These are phyloP conservation scores for Calycopis cecrops DNA, from an alignment of 1,140 invertebrate genomes.

Conservation along the genomic window DNA sequence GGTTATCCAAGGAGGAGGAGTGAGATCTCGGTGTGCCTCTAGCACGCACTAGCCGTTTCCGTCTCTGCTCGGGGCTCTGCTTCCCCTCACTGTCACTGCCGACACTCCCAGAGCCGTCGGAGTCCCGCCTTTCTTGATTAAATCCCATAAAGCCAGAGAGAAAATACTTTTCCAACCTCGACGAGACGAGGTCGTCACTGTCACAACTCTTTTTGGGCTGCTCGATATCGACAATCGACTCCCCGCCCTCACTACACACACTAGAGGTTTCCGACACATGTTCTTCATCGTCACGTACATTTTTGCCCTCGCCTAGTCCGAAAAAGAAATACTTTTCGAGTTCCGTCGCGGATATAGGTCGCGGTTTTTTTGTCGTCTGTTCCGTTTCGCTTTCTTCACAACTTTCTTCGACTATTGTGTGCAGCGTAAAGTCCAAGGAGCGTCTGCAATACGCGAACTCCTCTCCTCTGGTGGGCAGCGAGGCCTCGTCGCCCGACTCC, in stretches of 20 bases:
- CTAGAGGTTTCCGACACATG: conserved; percentile 91
- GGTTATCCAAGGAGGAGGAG: conserved; percentile 86
- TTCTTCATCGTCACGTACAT: conserved; percentile 78
- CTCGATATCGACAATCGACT: conserved; percentile 78
- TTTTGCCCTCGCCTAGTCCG: conserved; percentile 83
- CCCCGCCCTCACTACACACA: conserved; percentile 88
- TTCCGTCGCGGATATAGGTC: conserved; percentile 85
- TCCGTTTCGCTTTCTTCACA: conserved; percentile 93
- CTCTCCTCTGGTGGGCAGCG: conserved; percentile 83
- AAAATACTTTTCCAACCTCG: conserved; percentile 93
- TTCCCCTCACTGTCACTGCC: conserved; percentile 89
- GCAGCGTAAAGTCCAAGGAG: conserved; percentile 91
- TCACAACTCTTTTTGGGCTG: conserved; percentile 73
- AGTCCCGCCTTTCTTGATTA: conserved; percentile 82
- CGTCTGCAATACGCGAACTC: conserved; percentile 88
- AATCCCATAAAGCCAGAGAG: conserved; percentile 90
- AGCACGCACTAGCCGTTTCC: conserved; percentile 86
- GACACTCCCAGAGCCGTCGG: conserved; percentile 89
- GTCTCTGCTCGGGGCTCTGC: conserved; percentile 89
- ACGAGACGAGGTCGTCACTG: conserved; percentile 86
- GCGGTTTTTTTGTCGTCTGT: conserved; percentile 75
- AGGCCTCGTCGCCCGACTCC: conserved; percentile 76
- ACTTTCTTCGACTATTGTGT: conserved; percentile 95
- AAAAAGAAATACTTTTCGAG: conserved; percentile 95
- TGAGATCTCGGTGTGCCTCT: conserved; percentile 87